Evolutionary conservation across 2,113 vertebrate genomes (phyloP).

Genomic region (Amazona guildingii): DNA sequence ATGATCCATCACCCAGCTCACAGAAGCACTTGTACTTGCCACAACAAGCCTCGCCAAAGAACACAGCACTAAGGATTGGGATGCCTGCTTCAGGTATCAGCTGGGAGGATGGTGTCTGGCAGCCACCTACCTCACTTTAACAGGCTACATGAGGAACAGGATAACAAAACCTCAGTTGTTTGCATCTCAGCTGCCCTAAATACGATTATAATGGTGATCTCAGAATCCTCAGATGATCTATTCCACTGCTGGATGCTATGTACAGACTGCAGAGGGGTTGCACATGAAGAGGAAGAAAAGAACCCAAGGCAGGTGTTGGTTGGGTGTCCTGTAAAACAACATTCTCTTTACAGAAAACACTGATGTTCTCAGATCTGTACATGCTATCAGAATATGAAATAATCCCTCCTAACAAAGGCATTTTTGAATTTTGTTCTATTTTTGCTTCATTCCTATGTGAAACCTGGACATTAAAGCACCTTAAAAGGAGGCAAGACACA

Average conservation of each 20-base stretch:
- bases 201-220: background rate
- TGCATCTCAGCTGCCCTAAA: background rate
- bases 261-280: background rate
- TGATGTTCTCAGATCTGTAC: background rate
- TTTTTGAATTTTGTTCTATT: background rate
- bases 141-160: background rate
- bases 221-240: background rate
- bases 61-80: rapidly evolving
- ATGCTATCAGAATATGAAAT: background rate
- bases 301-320: background rate
- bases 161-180: background rate
- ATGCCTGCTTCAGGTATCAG: background rate
- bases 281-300: background rate
- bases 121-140: background rate
- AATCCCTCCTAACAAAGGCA: background rate
- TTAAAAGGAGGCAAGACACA: background rate
- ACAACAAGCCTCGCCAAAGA: background rate
- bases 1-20: background rate
- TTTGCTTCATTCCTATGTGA: background rate
- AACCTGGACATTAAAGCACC: background rate
- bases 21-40: background rate
- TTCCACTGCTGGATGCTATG: background rate
- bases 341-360: background rate
- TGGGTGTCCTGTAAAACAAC: background rate
- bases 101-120: background rate